A percentile compares a stretch with the other conserved stretches of the same genome.
Evolutionary conservation across 2,113 vertebrate species (phyloP).

Genomic region (Seriola aureovittata): DNA sequence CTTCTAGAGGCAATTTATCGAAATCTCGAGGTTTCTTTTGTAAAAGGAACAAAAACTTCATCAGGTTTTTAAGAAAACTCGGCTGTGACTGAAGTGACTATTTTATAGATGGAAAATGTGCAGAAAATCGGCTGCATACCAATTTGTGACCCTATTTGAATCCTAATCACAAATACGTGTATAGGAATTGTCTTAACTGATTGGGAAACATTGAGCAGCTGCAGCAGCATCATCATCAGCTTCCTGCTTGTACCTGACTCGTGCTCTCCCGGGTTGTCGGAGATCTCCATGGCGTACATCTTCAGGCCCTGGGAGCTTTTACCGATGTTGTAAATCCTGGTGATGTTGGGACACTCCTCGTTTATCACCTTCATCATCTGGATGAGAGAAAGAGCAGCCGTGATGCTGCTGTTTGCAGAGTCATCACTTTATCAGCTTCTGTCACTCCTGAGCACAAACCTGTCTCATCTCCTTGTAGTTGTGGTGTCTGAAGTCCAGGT

Average conservation of each 20-base stretch:
- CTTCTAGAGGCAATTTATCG: no score
- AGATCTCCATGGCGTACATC: constrained; percentile 97
- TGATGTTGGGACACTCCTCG: constrained; percentile 95
- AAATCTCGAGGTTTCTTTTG: no score
- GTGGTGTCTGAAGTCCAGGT: constrained; percentile 95
- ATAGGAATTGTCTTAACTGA: background rate
- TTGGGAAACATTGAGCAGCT: background rate
- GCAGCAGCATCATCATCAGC: no score
- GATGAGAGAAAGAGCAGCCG: background rate
- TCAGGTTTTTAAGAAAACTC: no score
- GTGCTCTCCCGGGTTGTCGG: constrained; percentile 93
- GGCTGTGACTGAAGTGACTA: no score
- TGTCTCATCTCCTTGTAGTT: constrained; percentile 97
- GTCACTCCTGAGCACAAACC: constrained; percentile 77
- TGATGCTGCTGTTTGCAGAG: background rate
- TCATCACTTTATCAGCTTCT: background rate
- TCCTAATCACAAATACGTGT: no score
- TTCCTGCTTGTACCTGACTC: constrained; percentile 87
- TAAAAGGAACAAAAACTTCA: no score
- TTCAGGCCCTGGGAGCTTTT: constrained; percentile 93
- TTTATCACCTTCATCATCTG: constrained; percentile 97
- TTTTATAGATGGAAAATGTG: no score
- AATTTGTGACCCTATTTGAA: no score
- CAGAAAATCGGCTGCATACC: no score
- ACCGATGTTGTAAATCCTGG: constrained; percentile 95